Evolutionary conservation across 1,140 invertebrate genomes (phyloP).

Genomic region (Drosophila tani): DNA sequence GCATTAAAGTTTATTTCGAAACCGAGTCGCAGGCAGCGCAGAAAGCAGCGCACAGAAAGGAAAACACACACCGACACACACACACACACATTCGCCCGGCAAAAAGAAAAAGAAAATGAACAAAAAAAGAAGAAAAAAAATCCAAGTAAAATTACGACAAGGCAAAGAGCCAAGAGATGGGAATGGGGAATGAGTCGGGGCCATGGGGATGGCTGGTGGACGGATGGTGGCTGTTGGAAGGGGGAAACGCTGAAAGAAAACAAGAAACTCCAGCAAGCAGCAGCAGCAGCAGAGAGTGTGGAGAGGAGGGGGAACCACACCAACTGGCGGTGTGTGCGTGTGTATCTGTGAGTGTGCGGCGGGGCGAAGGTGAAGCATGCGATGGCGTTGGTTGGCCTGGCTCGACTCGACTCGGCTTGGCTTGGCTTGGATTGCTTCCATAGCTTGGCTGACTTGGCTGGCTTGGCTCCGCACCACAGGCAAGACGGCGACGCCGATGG

Average conservation of each 20-base stretch:
- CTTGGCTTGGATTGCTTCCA: slow-evolving; percentile 47
- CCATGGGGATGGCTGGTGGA: slow-evolving; percentile 15
- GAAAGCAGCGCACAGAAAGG: slow-evolving; percentile 72
- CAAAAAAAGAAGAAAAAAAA: slow-evolving; percentile 37
- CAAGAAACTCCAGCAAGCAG: slow-evolving; percentile 74
- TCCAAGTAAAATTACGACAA: slow-evolving; percentile 82
- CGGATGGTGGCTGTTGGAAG: slow-evolving; percentile 11
- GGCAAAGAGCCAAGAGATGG: slow-evolving; percentile 50
- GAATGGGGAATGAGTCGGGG: slow-evolving; percentile 18
- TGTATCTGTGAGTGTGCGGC: slow-evolving; percentile 53
- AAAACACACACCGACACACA: slow-evolving; percentile 32
- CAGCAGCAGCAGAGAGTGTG: slow-evolving; percentile 30
- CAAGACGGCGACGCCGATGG: slow-evolving; percentile 57
- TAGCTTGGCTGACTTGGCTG: slow-evolving; percentile 19
- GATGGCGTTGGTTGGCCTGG: slow-evolving; percentile 63
- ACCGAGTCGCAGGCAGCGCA: slow-evolving; percentile 60
- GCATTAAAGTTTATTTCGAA: slow-evolving; percentile 82
- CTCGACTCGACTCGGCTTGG: slow-evolving; percentile 50
- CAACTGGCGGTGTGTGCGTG: slow-evolving; percentile 53
- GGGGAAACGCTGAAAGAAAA: slow-evolving; percentile 67
- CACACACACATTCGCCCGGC: slow-evolving; percentile 41
- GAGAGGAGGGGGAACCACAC: slow-evolving; percentile 39
- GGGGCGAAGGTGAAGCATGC: slow-evolving; percentile 81
- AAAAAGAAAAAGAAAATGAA: slow-evolving; percentile 52
- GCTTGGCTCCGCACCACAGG: slow-evolving; percentile 58